phyloP scores from a whole-genome alignment of 2,113 vertebrate species.

The human (Homo sapiens) region GRCh38 chr2:147047501-147048000 shows the following conservation, averaged over 20 bases:
- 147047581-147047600: not conserved
- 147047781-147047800: not conserved
- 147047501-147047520: accelerated
- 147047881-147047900: not conserved
- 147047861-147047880: not conserved
- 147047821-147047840: not conserved
- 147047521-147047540: not conserved
- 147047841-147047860: constrained; percentile 5
- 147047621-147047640: not conserved
- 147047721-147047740: not conserved
- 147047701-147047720: not conserved
- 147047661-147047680: not conserved
- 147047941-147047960: not conserved
- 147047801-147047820: not conserved
- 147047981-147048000: constrained; percentile 20
- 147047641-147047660: not conserved
- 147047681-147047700: not conserved
- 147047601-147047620: not conserved
- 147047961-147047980: not conserved
- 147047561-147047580: not conserved
- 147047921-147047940: not conserved
- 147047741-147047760: not conserved
- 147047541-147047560: not conserved
- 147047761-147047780: not conserved
- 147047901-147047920: constrained; percentile 6